Evolutionary conservation across 1,140 invertebrate species (phyloP).

Genomic region (Yoshiicerus persimilis): DNA sequence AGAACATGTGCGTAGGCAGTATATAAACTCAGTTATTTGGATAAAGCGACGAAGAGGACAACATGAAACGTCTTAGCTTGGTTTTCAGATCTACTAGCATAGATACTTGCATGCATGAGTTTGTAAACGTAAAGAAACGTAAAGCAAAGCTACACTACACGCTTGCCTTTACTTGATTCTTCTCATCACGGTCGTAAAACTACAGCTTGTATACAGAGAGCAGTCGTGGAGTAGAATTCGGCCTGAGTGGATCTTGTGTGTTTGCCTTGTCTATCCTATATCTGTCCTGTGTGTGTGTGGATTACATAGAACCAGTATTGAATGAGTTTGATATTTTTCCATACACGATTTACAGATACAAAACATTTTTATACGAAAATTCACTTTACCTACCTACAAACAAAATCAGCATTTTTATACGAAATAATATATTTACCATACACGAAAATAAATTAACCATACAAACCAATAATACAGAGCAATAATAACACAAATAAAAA

Average conservation of each 20-base stretch:
- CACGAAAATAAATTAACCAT: background rate
- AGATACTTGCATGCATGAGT: background rate
- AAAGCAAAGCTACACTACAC: background rate
- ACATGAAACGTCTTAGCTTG: background rate
- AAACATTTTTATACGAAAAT: background rate
- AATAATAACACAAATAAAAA: background rate
- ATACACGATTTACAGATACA: background rate
- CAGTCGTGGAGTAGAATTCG: slow-evolving; percentile 18
- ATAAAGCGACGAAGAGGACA: background rate
- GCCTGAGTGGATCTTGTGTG: slow-evolving; percentile 9
- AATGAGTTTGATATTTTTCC: slow-evolving; percentile 2
- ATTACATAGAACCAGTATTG: background rate
- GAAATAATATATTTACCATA: background rate
- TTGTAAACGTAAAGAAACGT: background rate
- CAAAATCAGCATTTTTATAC: background rate
- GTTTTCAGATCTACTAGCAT: background rate
- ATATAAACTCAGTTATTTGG: background rate
- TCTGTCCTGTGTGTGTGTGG: slow-evolving; percentile 10
- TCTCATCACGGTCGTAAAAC: background rate
- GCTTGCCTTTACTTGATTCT: background rate
- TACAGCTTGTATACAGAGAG: background rate
- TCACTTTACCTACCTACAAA: background rate
- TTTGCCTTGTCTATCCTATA: slow-evolving; percentile 1
- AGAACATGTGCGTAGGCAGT: no score
- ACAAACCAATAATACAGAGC: background rate